Conservation (phyloP, 1,140 invertebrate genomes). For the Drosophila paulistorum region DNA sequence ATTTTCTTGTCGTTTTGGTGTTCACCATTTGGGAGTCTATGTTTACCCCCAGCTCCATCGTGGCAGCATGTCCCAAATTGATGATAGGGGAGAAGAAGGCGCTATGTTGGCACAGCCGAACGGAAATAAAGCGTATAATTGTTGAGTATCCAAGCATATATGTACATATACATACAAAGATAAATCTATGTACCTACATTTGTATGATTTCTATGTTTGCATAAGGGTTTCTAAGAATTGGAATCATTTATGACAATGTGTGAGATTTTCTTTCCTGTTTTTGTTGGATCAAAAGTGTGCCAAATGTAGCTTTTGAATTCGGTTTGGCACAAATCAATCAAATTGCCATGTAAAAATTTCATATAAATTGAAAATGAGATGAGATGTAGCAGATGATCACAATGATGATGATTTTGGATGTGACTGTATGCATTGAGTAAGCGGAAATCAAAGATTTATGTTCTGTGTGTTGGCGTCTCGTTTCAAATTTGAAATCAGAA, state of each 20-base stretch:
- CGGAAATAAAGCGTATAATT: constrained; percentile 55
- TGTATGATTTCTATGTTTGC: constrained; percentile 12
- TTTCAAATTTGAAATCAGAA: not conserved
- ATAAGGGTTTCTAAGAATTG: constrained; percentile 18
- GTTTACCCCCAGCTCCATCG: not conserved
- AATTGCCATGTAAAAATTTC: constrained; percentile 8
- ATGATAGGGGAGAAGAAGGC: constrained; percentile 12
- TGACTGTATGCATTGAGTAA: constrained; percentile 43
- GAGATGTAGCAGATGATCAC: constrained; percentile 1
- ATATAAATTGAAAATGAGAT: constrained; percentile 36
- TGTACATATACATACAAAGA: not conserved
- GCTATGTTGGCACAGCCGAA: constrained; percentile 32
- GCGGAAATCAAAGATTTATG: constrained; percentile 40
- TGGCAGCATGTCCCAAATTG: constrained; percentile 2
- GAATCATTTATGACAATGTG: constrained; percentile 16
- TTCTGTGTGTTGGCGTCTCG: constrained; percentile 2
- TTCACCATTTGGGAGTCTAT: constrained; percentile 11
- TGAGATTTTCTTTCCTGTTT: constrained; percentile 8
- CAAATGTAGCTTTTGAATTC: constrained; percentile 30
- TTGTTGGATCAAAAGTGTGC: constrained; percentile 21
- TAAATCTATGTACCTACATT: not conserved
- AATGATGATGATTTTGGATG: constrained; percentile 29
- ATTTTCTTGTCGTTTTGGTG: not conserved
- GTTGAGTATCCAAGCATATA: constrained; percentile 16
- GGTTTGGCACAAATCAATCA: constrained; percentile 38